These are phyloP conservation scores for Neelides folsomi DNA, from an alignment of 2,888 invertebrate species.

Conservation along the genomic window DNA sequence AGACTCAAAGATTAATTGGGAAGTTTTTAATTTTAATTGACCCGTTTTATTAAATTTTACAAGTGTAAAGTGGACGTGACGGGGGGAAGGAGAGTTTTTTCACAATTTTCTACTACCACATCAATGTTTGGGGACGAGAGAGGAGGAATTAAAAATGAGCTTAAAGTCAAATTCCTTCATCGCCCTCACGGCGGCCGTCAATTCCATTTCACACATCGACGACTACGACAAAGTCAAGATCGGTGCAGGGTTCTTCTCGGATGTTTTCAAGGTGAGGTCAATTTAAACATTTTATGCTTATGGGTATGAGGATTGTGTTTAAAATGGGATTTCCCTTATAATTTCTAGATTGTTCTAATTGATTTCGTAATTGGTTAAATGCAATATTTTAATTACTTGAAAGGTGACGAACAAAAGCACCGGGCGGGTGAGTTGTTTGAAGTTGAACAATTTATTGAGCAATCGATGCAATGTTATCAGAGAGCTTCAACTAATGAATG, in stretches of 20 bases:
- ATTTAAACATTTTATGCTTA: conserved; percentile 2
- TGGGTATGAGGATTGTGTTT: too few relatives aligned
- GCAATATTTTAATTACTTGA: conserved; percentile 35
- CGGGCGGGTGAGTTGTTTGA: conserved; percentile 89
- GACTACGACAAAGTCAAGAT: conserved; percentile 88
- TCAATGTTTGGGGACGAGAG: too few relatives aligned
- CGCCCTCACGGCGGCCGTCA: conserved; percentile 50
- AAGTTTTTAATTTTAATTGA: too few relatives aligned
- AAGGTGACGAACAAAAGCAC: conserved; percentile 87
- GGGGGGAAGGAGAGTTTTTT: too few relatives aligned
- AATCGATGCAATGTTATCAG: conserved; percentile 92
- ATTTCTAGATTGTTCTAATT: too few relatives aligned
- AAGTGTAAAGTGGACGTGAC: too few relatives aligned
- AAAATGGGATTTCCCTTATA: too few relatives aligned
- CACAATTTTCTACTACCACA: too few relatives aligned
- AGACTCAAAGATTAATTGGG: too few relatives aligned
- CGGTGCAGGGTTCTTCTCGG: conserved; percentile 90
- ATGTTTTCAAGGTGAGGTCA: conserved; percentile 83
- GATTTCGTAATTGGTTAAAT: neutral
- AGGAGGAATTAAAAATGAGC: too few relatives aligned
- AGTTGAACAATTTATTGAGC: conserved; percentile 86
- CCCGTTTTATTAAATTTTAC: too few relatives aligned
- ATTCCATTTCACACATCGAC: conserved; percentile 78
- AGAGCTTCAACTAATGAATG: conserved; percentile 93
- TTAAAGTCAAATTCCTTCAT: too few relatives aligned